Percentiles rank a stretch among this genome's conserved stretches.
Evolutionary conservation across 2,888 invertebrate species (phyloP).

Genomic region (Hypselothyrea guttata): DNA sequence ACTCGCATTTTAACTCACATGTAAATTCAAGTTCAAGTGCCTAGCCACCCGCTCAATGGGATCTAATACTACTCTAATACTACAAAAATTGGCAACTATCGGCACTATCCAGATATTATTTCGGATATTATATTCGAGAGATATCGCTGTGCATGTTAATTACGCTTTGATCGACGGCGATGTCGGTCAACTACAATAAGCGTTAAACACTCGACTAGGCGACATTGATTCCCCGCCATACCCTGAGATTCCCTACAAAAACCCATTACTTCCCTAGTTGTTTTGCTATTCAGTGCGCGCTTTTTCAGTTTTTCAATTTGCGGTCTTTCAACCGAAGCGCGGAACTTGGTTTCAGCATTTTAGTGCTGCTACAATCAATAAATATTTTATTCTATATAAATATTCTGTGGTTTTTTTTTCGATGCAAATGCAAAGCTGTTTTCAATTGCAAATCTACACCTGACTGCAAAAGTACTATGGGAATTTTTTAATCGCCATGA

Average conservation of each 20-base stretch:
- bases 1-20: slow-evolving; percentile 33
- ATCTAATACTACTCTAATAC: slow-evolving; percentile 20
- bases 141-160: slow-evolving; percentile 57
- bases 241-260: neutral
- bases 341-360: slow-evolving; percentile 18
- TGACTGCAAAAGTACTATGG: too few relatives aligned
- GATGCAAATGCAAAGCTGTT: slow-evolving; percentile 12
- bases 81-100: slow-evolving; percentile 51
- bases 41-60: slow-evolving; percentile 46
- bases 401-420: slow-evolving; percentile 12
- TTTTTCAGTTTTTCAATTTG: slow-evolving; percentile 31
- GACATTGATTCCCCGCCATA: slow-evolving; percentile 44
- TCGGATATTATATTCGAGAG: slow-evolving; percentile 24
- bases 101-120: slow-evolving; percentile 24
- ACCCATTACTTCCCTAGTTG: slow-evolving; percentile 40
- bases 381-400: slow-evolving; percentile 20
- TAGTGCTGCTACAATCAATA: slow-evolving; percentile 10
- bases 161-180: slow-evolving; percentile 40
- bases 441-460: slow-evolving; percentile 20
- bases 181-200: slow-evolving; percentile 39
- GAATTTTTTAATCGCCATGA: neutral
- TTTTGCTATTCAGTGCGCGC: slow-evolving; percentile 14
- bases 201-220: slow-evolving; percentile 23
- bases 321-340: slow-evolving; percentile 52
- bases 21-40: slow-evolving; percentile 68